Evolutionary conservation across 1,140 invertebrate species (phyloP).

Genomic region (Drosophila biarmipes): DNA sequence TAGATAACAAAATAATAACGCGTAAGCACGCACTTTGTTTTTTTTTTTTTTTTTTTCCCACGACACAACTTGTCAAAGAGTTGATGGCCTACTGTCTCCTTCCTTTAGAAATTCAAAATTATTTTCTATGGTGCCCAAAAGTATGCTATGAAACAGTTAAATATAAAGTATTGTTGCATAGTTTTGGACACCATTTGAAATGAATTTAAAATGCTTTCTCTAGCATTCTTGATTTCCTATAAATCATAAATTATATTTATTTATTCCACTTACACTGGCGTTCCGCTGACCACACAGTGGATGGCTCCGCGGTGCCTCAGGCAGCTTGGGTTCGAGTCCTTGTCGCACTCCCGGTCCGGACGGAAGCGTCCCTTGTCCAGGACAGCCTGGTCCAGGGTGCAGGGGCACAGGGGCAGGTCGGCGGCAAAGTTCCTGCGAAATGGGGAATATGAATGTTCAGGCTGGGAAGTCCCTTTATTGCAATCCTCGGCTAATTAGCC

Average conservation of each 20-base stretch:
- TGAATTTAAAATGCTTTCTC: no score
- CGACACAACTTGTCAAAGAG: no score
- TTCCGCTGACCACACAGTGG: constrained; percentile 96
- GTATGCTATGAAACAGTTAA: no score
- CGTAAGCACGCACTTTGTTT: no score
- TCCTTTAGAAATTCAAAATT: no score
- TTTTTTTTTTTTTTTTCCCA: no score
- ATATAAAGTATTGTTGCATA: no score
- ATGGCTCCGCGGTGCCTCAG: constrained; percentile 94
- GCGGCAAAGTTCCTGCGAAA: constrained; percentile 93
- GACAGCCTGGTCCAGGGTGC: constrained; percentile 94
- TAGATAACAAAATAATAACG: no score
- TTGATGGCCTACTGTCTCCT: no score
- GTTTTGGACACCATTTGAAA: no score
- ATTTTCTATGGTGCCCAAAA: no score
- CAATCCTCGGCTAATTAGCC: constrained; percentile 44
- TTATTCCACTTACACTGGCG: constrained; percentile 90
- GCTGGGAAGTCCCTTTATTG: constrained; percentile 6
- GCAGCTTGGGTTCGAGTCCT: constrained; percentile 95
- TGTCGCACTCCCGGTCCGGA: constrained; percentile 96
- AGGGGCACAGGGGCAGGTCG: constrained; percentile 95
- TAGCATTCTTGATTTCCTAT: no score
- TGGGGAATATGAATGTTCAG: not conserved
- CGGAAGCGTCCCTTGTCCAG: constrained; percentile 96
- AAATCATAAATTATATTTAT: not conserved